Base-by-base conservation (phyloP, 64 coral and sea anemone genomes). In the Pocillopora verrucosa region DNA sequence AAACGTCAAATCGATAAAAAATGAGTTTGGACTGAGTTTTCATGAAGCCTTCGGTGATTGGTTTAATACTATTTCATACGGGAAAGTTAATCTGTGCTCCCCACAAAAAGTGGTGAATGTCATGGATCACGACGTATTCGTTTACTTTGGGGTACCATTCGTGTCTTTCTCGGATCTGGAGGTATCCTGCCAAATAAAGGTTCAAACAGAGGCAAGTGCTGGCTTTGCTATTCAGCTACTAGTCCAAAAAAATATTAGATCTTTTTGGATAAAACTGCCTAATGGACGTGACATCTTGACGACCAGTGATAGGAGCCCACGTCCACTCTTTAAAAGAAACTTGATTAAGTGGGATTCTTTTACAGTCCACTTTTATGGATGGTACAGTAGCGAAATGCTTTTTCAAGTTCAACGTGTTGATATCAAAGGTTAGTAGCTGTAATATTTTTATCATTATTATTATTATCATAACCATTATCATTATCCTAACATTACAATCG, bases 321-420 rank as follows among this genome's bases (percentile, higher is more conserved):
- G 17, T 7, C 30, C 14, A 9, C 19, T 82, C 26, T 30, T 12
- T 63, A 63, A n/a, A 64, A 20, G 41, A 6, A 45, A n/a, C 2
- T 11, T 82, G 24, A 5, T 82, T 63, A 59, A 30, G 5, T 64
- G 79, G 79, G 63, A 63, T 60, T 11, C 14, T 82, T 5, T 59
- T 60, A 60, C 79, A 82, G 58, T 82, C 12, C 11, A 7, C 15
- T 59, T 82, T 3, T 14, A 17, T 11, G 79, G 79, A 17, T 26
- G 24, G 56, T 64, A 63, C 11, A 4, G n/a, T 37, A 59, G 79
- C 10, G 79, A 82, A 59, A 25, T 82, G 22, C 59, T 82, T 63
- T 36, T 82, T 10, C 79, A 82, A 36, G 58, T 82, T 13, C n/a
- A 82, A 25, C 79, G 79, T 34, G 26, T 82, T 15, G n/a, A 82